These are phyloP conservation scores for Thera britannica DNA, from an alignment of 2,888 invertebrate species.

Conservation along the genomic window DNA sequence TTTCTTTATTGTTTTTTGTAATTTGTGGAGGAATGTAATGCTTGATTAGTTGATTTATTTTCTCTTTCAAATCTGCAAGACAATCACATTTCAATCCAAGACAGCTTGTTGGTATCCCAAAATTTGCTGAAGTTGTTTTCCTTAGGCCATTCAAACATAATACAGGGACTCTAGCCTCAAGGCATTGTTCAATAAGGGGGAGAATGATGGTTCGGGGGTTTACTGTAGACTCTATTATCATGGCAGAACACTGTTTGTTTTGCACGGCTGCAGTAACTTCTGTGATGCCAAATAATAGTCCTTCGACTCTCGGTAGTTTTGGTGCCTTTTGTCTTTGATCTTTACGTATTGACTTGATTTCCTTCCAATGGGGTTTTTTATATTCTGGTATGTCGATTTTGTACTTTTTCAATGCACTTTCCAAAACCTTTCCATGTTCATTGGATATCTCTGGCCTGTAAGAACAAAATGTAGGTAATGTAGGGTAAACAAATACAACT, in stretches of 20 bases:
- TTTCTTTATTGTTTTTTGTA: constrained; percentile 22
- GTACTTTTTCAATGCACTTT: constrained; percentile 52
- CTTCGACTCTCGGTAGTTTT: constrained; percentile 63
- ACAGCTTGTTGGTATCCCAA: constrained; percentile 75
- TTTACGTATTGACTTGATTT: constrained; percentile 68
- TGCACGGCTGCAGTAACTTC: constrained; percentile 60
- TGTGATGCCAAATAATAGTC: constrained; percentile 72
- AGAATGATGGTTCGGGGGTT: constrained; percentile 73
- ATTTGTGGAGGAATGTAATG: constrained; percentile 41
- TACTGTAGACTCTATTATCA: constrained; percentile 71
- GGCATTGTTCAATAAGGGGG: constrained; percentile 68
- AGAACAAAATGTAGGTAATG: not conserved
- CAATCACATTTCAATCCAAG: constrained; percentile 63
- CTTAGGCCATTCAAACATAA: constrained; percentile 70
- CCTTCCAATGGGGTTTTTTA: constrained; percentile 71
- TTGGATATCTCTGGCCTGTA: constrained; percentile 64
- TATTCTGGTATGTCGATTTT: constrained; percentile 63
- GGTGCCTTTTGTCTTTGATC: constrained; percentile 68
- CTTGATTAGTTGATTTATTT: constrained; percentile 54
- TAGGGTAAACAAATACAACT: no score
- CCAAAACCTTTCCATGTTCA: constrained; percentile 52
- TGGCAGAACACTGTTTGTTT: constrained; percentile 59
- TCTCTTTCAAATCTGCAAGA: constrained; percentile 51
- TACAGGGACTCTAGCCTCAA: constrained; percentile 57
- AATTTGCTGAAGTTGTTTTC: constrained; percentile 52